Conservation (phyloP, 2,888 invertebrate genomes). For the Drosophila quinaria region DNA sequence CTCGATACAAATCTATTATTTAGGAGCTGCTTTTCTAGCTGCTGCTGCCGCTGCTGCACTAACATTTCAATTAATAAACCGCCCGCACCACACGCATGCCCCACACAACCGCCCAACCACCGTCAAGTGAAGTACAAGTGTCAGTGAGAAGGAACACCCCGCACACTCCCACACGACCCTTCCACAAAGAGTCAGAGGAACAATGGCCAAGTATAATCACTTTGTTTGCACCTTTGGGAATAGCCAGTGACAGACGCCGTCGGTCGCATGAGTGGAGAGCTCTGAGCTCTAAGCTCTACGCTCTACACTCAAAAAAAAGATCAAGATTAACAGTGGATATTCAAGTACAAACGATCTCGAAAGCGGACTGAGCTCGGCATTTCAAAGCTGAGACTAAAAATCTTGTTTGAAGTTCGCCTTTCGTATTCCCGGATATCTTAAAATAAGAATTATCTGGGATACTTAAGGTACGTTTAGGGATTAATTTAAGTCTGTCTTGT, state of each 20-base stretch:
- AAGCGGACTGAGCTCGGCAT: no score
- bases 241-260: constrained; percentile 77
- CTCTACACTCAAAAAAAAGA: not conserved
- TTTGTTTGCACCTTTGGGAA: constrained; percentile 84
- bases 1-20: constrained; percentile 83
- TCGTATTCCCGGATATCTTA: no score
- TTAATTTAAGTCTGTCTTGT: no score
- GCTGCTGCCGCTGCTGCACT: constrained; percentile 64
- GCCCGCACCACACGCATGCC: constrained; percentile 57
- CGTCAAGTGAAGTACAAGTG: constrained; percentile 10
- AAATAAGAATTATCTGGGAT: no score
- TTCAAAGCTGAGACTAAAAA: no score
- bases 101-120: not conserved
- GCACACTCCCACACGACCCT: constrained; percentile 51
- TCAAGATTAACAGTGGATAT: no score
- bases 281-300: constrained; percentile 29
- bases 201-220: constrained; percentile 83
- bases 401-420: no score
- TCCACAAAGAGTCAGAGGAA: constrained; percentile 63
- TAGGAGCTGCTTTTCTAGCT: constrained; percentile 66
- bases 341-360: no score
- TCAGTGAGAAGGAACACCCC: constrained; percentile 32
- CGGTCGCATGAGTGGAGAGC: constrained; percentile 67
- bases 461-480: no score
- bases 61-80: constrained; percentile 75